Percentiles rank a stretch among this genome's conserved stretches.
phyloP scores from a whole-genome alignment of 2,797 vertebrate species.

The Etheostoma nigrum region DNA sequence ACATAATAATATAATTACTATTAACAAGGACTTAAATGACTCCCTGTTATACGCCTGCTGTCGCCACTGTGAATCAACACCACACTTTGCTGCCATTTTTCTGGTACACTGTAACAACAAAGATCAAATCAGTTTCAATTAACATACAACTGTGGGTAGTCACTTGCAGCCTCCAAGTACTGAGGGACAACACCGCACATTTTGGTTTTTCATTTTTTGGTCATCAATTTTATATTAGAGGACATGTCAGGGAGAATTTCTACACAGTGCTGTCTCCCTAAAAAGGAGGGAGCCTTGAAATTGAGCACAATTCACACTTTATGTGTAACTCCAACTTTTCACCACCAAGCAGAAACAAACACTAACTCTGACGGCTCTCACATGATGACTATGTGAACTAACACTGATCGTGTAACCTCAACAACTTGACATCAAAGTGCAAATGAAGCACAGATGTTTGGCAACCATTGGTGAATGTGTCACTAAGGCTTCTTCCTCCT shows the following conservation, averaged over 20 bases:
- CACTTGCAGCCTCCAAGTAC: neutral
- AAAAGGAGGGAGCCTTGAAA: neutral
- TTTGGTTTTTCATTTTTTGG: neutral
- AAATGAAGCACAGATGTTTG: conserved; percentile 8
- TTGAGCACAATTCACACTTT: conserved; percentile 16
- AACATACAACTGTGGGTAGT: neutral
- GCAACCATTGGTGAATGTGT: neutral
- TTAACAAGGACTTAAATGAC: neutral
- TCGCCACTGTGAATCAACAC: neutral
- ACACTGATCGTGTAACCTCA: neutral
- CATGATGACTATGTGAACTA: neutral
- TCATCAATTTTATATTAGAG: conserved; percentile 29
- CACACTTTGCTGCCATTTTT: no score
- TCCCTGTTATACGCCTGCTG: neutral
- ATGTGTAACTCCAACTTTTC: conserved; percentile 9
- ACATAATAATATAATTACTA: neutral
- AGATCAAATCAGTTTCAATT: neutral
- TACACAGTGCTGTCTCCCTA: neutral
- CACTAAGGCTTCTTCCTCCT: neutral
- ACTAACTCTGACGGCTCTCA: neutral
- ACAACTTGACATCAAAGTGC: neutral
- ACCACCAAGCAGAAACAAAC: conserved; percentile 23
- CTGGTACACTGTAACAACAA: neutral
- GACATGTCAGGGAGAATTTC: conserved; percentile 26
- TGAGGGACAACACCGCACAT: neutral